These are phyloP conservation scores for Amphimedon queenslandica DNA, from an alignment of 37 sponge, comb jelly and placozoan species.

Conservation along the genomic window DNA sequence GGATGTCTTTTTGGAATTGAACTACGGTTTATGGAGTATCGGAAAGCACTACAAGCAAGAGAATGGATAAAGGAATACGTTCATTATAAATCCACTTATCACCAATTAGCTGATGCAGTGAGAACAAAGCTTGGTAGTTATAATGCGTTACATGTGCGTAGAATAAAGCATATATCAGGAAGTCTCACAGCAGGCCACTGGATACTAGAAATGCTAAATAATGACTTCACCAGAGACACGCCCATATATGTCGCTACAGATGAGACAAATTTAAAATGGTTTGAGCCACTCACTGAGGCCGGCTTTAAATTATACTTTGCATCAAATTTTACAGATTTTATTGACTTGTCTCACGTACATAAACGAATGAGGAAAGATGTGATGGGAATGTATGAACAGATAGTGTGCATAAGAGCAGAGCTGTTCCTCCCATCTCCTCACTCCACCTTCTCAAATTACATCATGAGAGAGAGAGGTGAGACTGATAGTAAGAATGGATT, in stretches of 20 bases:
- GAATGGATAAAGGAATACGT: constrained; percentile 40
- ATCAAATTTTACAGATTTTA: constrained; percentile 29
- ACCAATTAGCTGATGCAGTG: constrained; percentile 17
- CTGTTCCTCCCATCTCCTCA: constrained; percentile 58
- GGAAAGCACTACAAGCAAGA: constrained; percentile 47
- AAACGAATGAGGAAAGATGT: constrained; percentile 33
- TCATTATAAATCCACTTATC: constrained; percentile 16
- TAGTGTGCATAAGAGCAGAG: constrained; percentile 50
- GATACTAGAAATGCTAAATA: constrained; percentile 41
- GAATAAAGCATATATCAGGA: constrained; percentile 43
- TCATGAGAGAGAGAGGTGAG: constrained; percentile 54
- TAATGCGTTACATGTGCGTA: constrained; percentile 82
- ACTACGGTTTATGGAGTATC: constrained; percentile 50
- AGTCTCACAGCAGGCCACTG: constrained; percentile 42
- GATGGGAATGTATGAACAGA: constrained; percentile 76
- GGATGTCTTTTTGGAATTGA: constrained; percentile 83
- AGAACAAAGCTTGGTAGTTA: constrained; percentile 29
- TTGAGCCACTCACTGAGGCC: constrained; percentile 31
- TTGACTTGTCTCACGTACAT: constrained; percentile 19
- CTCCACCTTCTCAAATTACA: constrained; percentile 57
- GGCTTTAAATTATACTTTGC: constrained; percentile 62
- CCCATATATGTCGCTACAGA: constrained; percentile 85
- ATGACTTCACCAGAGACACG: constrained; percentile 16
- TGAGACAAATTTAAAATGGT: constrained; percentile 41
- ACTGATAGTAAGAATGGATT: constrained; percentile 36